phyloP scores from a whole-genome alignment of 2,888 invertebrate species.

The Drosophila kokeensis region DNA sequence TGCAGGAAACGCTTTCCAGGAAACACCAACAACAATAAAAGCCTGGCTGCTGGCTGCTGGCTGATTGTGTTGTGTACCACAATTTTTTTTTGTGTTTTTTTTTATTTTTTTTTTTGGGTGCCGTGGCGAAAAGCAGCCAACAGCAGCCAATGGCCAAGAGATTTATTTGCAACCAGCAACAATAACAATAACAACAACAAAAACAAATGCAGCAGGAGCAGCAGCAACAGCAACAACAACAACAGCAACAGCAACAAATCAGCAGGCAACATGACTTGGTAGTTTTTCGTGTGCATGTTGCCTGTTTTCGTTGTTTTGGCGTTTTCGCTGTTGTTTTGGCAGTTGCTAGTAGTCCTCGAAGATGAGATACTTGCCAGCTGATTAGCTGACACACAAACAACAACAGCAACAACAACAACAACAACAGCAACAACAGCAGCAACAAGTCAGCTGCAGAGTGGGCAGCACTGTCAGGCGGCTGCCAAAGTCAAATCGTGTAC shows the following conservation, averaged over 20 bases:
- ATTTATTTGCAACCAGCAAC: constrained; percentile 69
- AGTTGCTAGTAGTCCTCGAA: constrained; percentile 81
- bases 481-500: constrained; percentile 82
- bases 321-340: constrained; percentile 67
- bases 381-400: constrained; percentile 80
- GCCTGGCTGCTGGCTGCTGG: constrained; percentile 41
- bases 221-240: constrained; percentile 49
- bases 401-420: constrained; percentile 51
- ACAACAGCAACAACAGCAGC: constrained; percentile 58
- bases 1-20: constrained; percentile 79
- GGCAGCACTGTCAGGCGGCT: constrained; percentile 76
- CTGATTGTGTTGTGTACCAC: constrained; percentile 75
- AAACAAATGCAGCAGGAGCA: constrained; percentile 45
- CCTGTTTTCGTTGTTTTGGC: constrained; percentile 31
- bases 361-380: constrained; percentile 84
- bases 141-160: constrained; percentile 65
- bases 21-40: constrained; percentile 58
- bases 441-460: constrained; percentile 62
- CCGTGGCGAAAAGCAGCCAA: constrained; percentile 53
- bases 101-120: constrained; percentile 55
- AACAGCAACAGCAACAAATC: constrained; percentile 49
- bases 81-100: neutral
- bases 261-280: constrained; percentile 74
- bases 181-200: constrained; percentile 48
- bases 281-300: constrained; percentile 75